phyloP scores from a whole-genome alignment of 2,888 invertebrate genomes.

The Iselma pallidipennis region DNA sequence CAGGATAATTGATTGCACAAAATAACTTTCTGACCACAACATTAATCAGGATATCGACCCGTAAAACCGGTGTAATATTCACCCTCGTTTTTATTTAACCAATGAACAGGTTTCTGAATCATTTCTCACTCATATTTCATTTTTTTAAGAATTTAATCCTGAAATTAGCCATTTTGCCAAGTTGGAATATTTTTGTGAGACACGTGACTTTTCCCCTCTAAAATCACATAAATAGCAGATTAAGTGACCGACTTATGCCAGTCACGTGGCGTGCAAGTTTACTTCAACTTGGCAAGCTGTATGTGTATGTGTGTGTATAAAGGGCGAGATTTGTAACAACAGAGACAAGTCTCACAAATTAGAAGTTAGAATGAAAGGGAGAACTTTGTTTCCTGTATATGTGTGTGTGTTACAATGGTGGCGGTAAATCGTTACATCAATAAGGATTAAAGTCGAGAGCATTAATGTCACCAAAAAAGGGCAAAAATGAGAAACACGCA shows the following conservation, averaged over 20 bases:
- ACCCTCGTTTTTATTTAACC: neutral
- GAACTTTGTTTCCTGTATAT: slow-evolving; percentile 1
- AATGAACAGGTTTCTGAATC: neutral
- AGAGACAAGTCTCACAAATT: neutral
- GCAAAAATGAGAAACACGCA: too few species aligned
- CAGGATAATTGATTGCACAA: neutral
- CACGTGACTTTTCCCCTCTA: slow-evolving; percentile 47
- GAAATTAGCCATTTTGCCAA: slow-evolving; percentile 43
- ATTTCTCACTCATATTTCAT: neutral
- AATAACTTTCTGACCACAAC: neutral
- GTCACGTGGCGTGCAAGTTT: slow-evolving; percentile 51
- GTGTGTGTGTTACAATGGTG: slow-evolving; percentile 20
- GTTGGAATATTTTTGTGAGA: slow-evolving; percentile 19
- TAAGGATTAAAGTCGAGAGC: slow-evolving; percentile 46
- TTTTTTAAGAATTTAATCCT: slow-evolving; percentile 38
- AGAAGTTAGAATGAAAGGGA: slow-evolving; percentile 13
- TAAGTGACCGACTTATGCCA: slow-evolving; percentile 57
- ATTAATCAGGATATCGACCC: neutral
- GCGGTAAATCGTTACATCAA: slow-evolving; percentile 45
- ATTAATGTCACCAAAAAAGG: slow-evolving; percentile 33
- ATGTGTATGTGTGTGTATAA: too few species aligned
- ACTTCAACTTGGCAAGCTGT: slow-evolving; percentile 1
- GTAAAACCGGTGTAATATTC: neutral
- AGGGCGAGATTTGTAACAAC: slow-evolving; percentile 28
- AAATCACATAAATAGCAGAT: slow-evolving; percentile 59